Evolutionary conservation across 2,888 invertebrate genomes (phyloP).

Genomic region (Phortica okadai): DNA sequence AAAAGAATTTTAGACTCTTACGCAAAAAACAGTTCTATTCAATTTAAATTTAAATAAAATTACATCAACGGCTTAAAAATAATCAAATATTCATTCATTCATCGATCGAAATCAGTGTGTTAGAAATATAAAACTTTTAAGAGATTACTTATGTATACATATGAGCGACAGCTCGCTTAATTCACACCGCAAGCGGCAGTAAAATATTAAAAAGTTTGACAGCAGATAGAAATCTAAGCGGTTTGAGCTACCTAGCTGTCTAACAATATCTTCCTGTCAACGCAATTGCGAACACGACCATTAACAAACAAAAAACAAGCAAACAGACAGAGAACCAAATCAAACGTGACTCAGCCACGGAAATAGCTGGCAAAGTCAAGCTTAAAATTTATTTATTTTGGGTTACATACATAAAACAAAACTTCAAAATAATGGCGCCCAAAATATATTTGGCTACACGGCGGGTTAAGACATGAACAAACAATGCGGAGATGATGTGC

Average conservation of each 20-base stretch:
- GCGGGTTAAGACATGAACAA: background rate
- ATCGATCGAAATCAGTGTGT: too few relatives aligned
- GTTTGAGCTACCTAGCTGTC: background rate
- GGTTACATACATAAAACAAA: background rate
- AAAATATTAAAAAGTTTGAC: background rate
- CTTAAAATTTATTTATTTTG: background rate
- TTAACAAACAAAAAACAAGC: background rate
- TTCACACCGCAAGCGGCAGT: too few relatives aligned
- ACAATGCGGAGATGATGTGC: background rate
- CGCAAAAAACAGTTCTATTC: too few relatives aligned
- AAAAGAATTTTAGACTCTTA: too few relatives aligned
- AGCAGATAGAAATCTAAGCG: background rate
- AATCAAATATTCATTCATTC: too few relatives aligned
- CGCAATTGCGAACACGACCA: background rate
- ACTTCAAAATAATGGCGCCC: slow-evolving; percentile 8
- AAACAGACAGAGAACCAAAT: background rate
- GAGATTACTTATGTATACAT: too few relatives aligned
- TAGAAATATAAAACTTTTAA: too few relatives aligned
- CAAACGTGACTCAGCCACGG: slow-evolving; percentile 8
- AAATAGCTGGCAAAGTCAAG: background rate
- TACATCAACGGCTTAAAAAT: too few relatives aligned
- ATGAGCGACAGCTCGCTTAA: too few relatives aligned
- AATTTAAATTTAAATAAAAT: too few relatives aligned
- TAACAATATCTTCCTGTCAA: background rate
- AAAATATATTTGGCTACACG: background rate